Conservation (phyloP, 2,113 vertebrate species). For the Ictalurus punctatus region DNA sequence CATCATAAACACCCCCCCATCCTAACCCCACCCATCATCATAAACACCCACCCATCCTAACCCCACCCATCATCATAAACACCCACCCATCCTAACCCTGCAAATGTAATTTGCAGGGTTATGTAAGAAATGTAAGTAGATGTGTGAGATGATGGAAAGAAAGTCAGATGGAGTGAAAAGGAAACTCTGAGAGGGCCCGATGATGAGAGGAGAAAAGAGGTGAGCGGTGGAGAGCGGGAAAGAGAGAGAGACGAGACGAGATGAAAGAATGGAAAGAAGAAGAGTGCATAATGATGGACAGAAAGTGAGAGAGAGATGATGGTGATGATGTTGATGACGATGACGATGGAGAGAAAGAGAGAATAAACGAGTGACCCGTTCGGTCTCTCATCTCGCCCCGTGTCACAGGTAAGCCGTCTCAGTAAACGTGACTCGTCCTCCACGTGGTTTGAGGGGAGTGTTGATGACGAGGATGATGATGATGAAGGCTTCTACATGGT, state of each 20-base stretch:
- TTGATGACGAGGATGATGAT: conserved; percentile 24
- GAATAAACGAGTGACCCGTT: not conserved
- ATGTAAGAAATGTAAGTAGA: not conserved
- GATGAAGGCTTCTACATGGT: conserved; percentile 44
- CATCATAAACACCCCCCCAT: too few relatives aligned
- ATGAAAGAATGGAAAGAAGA: not conserved
- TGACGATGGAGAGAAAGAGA: not conserved
- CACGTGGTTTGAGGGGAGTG: conserved; percentile 28
- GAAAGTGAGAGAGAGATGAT: not conserved
- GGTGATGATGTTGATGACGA: too few relatives aligned
- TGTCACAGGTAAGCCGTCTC: conserved; percentile 18
- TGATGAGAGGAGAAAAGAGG: too few relatives aligned
- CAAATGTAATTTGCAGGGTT: too few relatives aligned
- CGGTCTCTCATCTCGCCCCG: not conserved
- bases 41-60: too few relatives aligned
- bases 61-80: too few relatives aligned
- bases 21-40: too few relatives aligned
- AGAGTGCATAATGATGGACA: not conserved
- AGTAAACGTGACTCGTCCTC: not conserved
- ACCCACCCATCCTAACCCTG: too few relatives aligned
- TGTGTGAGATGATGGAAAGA: not conserved
- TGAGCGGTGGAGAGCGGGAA: not conserved
- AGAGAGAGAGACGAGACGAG: not conserved
- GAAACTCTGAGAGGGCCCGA: too few relatives aligned
- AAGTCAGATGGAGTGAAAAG: not conserved